A percentile compares a stretch with the other conserved stretches of the same genome.
Evolutionary conservation across 2,113 vertebrate genomes (phyloP).

Genomic region (Dipodomys spectabilis): DNA sequence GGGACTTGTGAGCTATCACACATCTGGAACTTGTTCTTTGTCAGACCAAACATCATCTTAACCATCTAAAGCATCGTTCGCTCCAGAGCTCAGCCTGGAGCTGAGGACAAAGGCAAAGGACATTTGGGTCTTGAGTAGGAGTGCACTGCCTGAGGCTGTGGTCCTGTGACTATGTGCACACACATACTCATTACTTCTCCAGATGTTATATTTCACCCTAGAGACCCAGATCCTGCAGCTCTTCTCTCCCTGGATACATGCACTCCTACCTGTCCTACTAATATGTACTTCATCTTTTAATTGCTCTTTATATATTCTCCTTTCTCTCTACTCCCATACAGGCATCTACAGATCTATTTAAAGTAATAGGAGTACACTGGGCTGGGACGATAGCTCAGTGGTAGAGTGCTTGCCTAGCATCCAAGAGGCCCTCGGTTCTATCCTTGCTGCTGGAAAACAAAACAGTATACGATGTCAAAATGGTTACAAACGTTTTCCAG

Average conservation of each 20-base stretch:
- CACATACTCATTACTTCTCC: neutral
- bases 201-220: neutral
- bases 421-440: neutral
- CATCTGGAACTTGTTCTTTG: no score
- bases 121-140: neutral
- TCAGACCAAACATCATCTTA: neutral
- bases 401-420: neutral
- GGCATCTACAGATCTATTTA: neutral
- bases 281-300: neutral
- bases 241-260: neutral
- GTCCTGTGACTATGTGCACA: fast-evolving
- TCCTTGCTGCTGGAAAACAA: neutral
- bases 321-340: neutral
- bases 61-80: neutral
- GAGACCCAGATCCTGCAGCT: neutral
- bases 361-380: neutral
- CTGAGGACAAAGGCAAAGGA: neutral
- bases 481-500: no score
- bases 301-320: neutral
- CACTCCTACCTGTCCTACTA: neutral
- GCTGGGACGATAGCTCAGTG: neutral
- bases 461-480: neutral
- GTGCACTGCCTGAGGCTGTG: neutral
- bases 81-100: neutral
- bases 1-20: no score